Evolutionary conservation across 2,888 invertebrate genomes (phyloP).

Genomic region (Coenonympha glycerion): DNA sequence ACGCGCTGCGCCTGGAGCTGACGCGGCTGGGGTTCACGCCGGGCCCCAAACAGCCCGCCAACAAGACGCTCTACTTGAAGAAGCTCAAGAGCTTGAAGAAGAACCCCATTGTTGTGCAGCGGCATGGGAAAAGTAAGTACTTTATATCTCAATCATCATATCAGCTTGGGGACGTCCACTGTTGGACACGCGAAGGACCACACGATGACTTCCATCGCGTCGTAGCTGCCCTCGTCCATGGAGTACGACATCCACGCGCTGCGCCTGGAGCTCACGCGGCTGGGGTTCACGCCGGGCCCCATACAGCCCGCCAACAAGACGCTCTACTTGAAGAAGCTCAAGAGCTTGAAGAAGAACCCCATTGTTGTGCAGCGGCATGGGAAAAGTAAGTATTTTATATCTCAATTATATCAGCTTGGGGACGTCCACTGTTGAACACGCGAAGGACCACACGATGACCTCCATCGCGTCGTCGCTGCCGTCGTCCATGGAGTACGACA

Average conservation of each 20-base stretch:
- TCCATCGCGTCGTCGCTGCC: slow-evolving; percentile 76
- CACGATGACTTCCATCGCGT: slow-evolving; percentile 60
- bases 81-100: slow-evolving; percentile 79
- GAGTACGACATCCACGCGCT: slow-evolving; percentile 82
- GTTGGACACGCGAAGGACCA: too few relatives aligned
- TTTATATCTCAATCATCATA: too few relatives aligned
- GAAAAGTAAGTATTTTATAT: slow-evolving; percentile 49
- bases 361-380: slow-evolving; percentile 38
- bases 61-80: slow-evolving; percentile 85
- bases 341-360: slow-evolving; percentile 70
- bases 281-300: slow-evolving; percentile 87
- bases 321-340: slow-evolving; percentile 84
- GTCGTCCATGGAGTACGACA: slow-evolving; percentile 79
- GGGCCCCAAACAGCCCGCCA: slow-evolving; percentile 87
- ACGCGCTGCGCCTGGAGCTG: slow-evolving; percentile 79
- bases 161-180: too few relatives aligned
- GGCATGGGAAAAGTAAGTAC: slow-evolving; percentile 47
- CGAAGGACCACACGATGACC: slow-evolving; percentile 53
- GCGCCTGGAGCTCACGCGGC: slow-evolving; percentile 77
- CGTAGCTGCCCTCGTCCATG: slow-evolving; percentile 76
- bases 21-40: slow-evolving; percentile 80
- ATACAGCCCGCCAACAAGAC: slow-evolving; percentile 85
- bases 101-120: slow-evolving; percentile 38
- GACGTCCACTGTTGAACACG: too few relatives aligned
- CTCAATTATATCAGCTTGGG: too few relatives aligned